phyloP scores from a whole-genome alignment of 2,888 invertebrate genomes.

The Ceraclea dissimilis region DNA sequence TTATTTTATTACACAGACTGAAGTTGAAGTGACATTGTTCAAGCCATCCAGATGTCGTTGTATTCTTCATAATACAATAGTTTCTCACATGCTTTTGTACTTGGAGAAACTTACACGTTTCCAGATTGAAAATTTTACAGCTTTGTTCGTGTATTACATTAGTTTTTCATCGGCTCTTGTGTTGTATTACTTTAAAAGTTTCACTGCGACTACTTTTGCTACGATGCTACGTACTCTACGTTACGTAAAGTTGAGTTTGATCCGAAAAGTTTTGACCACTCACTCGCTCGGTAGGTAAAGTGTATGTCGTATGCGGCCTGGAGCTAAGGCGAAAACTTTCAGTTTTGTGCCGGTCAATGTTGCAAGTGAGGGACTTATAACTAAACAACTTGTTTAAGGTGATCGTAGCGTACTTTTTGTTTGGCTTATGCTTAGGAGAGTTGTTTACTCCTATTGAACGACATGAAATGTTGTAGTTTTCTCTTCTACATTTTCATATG shows the following conservation, averaged over 20 bases:
- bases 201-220: too few relatives aligned
- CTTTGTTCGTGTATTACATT: not conserved
- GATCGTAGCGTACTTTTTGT: not conserved
- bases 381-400: not conserved
- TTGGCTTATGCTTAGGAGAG: not conserved
- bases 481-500: too few relatives aligned
- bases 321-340: not conserved
- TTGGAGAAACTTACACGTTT: too few relatives aligned
- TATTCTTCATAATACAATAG: too few relatives aligned
- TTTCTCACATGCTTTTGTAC: too few relatives aligned
- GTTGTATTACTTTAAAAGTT: conserved; percentile 1
- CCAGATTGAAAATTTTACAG: too few relatives aligned
- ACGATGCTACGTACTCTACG: not conserved
- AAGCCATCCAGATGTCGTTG: too few relatives aligned
- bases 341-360: not conserved
- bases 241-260: not conserved
- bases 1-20: conserved; percentile 6
- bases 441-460: not conserved
- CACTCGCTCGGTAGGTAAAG: not conserved
- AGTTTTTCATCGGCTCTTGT: not conserved
- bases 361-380: not conserved
- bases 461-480: not conserved
- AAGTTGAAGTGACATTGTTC: too few relatives aligned
- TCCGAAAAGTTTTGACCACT: not conserved
- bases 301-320: not conserved